Evolutionary conservation across 1,140 invertebrate species (phyloP), one percentile per base, ranked within the genome.

Genomic region (Rhagoletis zephyria): DNA sequence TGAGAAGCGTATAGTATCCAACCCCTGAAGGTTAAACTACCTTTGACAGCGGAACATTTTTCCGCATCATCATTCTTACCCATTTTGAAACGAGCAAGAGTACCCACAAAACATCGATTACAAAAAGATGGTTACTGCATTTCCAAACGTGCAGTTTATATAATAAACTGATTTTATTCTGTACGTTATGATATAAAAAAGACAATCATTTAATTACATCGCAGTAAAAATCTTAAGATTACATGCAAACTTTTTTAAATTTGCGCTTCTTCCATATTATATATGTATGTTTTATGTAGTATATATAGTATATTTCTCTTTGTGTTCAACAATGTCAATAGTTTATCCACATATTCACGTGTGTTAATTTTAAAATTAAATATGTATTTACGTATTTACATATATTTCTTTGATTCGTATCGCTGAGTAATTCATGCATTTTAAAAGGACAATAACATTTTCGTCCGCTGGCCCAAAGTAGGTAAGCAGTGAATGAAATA

Each of bases 401-500:
- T 30, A n/a, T 10, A 81, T 56, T 56, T 81, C 48, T 81, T 81
- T 81, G 74, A 81, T 81, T 81, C 19, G 2, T 81, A 81, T 48
- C 74, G 74, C 74, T 81, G 74, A 81, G 74, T 81, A 81, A 59
- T 81, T 81, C 48, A 81, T 59, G 74, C 74, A 74, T 81, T 56
- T 81, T 51, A 19, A 81, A 81, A 56, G 74, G 45, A 56, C 14
- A 5, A 12, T 81, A n/a, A 16, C 74, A 81, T 81, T 59, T 81
- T 19, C n/a, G 4, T 4, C n/a, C 4, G 61, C 61, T 63, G 9
- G 30, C 30, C 30, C 30, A 63, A 4, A 4, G 4, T 14, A 63
- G 16, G 61, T n/a, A 63, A 63, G 61, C n/a, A 63, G n/a, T 6
- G 56, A 19, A 51, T 4, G 19, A 19, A 14, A 4, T 63, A 30